Evolutionary conservation across 1,140 invertebrate genomes (phyloP).

Genomic region (Drosophila insularis): DNA sequence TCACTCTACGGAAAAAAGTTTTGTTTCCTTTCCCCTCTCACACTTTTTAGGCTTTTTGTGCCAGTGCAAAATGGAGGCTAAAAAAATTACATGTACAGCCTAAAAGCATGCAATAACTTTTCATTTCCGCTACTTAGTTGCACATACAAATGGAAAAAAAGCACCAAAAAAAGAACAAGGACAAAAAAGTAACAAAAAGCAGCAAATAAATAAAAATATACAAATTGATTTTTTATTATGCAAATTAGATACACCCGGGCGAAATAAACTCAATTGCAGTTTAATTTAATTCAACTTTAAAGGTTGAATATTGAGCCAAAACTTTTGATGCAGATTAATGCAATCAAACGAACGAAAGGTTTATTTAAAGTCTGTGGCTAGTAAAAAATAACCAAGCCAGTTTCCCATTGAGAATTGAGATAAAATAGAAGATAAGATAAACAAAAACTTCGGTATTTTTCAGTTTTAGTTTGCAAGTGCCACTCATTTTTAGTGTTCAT

Average conservation of each 20-base stretch:
- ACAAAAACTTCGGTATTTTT: no score
- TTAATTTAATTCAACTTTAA: neutral
- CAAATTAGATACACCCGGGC: neutral
- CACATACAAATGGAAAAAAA: slow-evolving; percentile 27
- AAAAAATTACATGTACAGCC: slow-evolving; percentile 42
- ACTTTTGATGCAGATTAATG: no score
- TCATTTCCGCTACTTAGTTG: slow-evolving; percentile 63
- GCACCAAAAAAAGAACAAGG: neutral
- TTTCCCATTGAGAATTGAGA: no score
- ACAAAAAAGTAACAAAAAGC: neutral
- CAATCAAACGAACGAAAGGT: no score
- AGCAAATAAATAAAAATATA: neutral
- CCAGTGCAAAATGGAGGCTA: slow-evolving; percentile 22
- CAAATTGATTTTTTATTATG: slow-evolving; percentile 14
- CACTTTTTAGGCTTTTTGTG: neutral
- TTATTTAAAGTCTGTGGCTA: no score
- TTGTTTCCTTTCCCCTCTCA: neutral
- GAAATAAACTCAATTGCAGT: neutral
- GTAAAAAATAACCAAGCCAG: no score
- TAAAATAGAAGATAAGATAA: no score
- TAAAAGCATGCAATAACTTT: slow-evolving; percentile 70
- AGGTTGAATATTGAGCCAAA: neutral
- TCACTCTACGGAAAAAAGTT: slow-evolving; percentile 33
- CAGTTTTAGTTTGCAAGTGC: no score
- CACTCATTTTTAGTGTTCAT: no score